Evolutionary conservation across 2,113 vertebrate genomes (phyloP).

Genomic region (Rhodinocichla rosea): DNA sequence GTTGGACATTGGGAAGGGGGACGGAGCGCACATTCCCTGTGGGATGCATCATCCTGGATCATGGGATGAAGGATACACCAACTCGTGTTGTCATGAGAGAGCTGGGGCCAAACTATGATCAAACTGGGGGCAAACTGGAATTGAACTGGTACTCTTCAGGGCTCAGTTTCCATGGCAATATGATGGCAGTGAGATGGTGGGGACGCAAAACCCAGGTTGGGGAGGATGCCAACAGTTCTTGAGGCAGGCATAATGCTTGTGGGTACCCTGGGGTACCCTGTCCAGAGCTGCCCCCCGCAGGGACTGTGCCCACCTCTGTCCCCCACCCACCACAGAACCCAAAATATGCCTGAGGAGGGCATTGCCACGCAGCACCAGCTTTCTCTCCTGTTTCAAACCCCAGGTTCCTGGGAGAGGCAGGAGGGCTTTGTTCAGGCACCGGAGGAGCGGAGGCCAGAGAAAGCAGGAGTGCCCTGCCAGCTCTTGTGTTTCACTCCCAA

Average conservation of each 20-base stretch:
- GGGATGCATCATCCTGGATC: background rate
- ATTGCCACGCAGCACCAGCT: background rate
- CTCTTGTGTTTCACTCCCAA: slow-evolving; percentile 67
- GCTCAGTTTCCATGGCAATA: slow-evolving; percentile 51
- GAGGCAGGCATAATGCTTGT: background rate
- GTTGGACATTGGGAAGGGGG: background rate
- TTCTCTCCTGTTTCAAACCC: slow-evolving; percentile 15
- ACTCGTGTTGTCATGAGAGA: background rate
- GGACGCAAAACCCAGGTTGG: background rate
- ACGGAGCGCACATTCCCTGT: rapidly evolving
- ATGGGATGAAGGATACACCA: background rate
- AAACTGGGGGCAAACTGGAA: background rate
- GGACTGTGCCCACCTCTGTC: background rate
- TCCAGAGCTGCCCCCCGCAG: background rate
- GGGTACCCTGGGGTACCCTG: background rate
- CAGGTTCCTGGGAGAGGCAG: slow-evolving; percentile 43
- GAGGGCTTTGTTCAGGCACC: slow-evolving; percentile 60
- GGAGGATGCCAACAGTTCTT: background rate
- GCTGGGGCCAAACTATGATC: background rate
- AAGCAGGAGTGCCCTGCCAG: slow-evolving; percentile 66
- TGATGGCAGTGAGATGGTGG: background rate
- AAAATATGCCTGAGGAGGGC: background rate
- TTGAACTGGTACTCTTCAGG: background rate
- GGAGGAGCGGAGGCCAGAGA: slow-evolving; percentile 48
- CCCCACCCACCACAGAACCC: background rate